Conservation (phyloP, 1,140 invertebrate genomes). For the Nomia melanderi region DNA sequence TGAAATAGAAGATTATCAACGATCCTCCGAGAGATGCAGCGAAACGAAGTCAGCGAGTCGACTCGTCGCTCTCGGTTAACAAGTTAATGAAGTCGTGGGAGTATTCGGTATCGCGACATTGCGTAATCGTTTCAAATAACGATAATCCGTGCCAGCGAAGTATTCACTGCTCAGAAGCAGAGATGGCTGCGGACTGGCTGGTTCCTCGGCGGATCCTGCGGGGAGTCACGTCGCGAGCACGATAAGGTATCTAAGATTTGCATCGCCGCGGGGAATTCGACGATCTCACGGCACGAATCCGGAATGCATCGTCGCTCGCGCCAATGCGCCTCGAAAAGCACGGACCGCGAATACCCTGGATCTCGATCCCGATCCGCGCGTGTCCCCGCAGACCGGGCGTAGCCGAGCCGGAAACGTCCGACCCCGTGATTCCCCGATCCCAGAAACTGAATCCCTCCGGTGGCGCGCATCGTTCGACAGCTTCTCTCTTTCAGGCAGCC, state of each 20-base stretch:
- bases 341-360: conserved; percentile 4
- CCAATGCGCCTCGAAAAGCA: neutral
- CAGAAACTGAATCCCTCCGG: neutral
- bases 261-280: conserved; percentile 34
- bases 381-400: neutral
- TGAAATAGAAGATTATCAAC: no score
- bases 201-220: neutral
- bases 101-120: neutral
- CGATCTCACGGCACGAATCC: conserved; percentile 33
- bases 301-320: conserved; percentile 16
- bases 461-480: neutral
- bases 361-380: neutral
- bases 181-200: no score
- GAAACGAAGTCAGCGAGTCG: neutral
- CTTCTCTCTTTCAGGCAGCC: neutral
- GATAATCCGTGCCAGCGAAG: neutral
- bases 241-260: conserved; percentile 32
- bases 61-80: no score
- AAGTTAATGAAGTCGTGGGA: neutral
- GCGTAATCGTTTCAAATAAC: conserved; percentile 4
- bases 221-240: conserved; percentile 13
- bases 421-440: neutral
- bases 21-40: no score
- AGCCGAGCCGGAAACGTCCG: conserved; percentile 1
- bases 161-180: neutral